A percentile compares a stretch with the other conserved stretches of the same genome.
These are phyloP conservation scores for Meleagris gallopavo DNA, from an alignment of 2,113 vertebrate species.

Conservation along the genomic window DNA sequence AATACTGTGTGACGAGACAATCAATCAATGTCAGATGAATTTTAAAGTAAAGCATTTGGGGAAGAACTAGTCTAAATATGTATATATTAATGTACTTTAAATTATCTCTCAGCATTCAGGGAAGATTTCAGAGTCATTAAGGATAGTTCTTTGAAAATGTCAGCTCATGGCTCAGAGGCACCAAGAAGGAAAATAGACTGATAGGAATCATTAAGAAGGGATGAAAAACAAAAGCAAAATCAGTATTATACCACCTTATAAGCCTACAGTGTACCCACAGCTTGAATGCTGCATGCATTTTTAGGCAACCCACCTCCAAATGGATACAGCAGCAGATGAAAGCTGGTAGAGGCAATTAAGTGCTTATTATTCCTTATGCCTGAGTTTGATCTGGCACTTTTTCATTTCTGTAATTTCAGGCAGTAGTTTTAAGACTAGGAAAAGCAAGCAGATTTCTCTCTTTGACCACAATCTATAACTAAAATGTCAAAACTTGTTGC, in stretches of 20 bases:
- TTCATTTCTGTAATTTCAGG: background rate
- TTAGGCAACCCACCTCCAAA: background rate
- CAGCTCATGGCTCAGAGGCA: background rate
- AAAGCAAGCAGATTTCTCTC: background rate
- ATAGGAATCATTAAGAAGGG: background rate
- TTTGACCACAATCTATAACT: background rate
- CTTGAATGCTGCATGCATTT: background rate
- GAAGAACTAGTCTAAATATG: background rate
- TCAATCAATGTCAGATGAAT: conserved; percentile 7
- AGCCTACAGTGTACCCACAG: background rate
- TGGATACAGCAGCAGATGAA: background rate
- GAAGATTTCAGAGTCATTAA: background rate
- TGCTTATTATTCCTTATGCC: background rate
- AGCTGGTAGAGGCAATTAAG: background rate
- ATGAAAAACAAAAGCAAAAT: background rate
- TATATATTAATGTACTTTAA: background rate
- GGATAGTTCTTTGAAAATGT: background rate
- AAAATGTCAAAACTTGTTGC: background rate
- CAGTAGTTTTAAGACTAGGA: background rate
- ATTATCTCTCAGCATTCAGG: background rate
- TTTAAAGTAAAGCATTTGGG: background rate
- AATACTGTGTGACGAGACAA: background rate
- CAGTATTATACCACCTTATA: background rate
- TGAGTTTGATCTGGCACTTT: background rate
- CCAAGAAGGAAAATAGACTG: background rate